Conservation (phyloP, 37 sponge, comb jelly and placozoan genomes). For the Chondrosia reniformis region DNA sequence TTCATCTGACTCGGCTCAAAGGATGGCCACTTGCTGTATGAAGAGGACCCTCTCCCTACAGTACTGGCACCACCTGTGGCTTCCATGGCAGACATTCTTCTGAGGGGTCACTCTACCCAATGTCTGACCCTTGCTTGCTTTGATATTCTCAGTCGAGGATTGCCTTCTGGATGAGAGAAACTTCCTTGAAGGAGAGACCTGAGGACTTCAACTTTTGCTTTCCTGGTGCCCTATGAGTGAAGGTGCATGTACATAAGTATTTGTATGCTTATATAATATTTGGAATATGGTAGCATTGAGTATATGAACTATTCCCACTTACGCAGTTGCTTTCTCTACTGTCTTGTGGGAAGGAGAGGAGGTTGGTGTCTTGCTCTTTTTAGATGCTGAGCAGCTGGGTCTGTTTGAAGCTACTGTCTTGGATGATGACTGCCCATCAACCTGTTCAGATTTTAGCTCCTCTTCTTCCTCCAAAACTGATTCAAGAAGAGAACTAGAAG, state of each 20-base stretch:
- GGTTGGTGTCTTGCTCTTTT: too few species aligned
- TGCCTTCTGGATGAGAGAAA: not conserved
- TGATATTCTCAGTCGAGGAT: not conserved
- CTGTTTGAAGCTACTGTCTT: too few species aligned
- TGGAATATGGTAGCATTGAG: too few species aligned
- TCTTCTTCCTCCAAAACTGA: slow-evolving; percentile 16
- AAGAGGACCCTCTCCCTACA: not conserved
- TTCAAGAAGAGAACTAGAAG: not conserved
- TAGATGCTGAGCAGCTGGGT: too few species aligned
- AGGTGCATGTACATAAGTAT: too few species aligned
- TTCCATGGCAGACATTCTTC: not conserved
- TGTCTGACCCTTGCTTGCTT: not conserved
- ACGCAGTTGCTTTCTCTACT: too few species aligned
- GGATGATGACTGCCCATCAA: not conserved
- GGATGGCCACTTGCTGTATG: not conserved
- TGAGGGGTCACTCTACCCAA: not conserved
- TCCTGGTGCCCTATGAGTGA: not conserved
- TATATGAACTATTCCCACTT: too few species aligned
- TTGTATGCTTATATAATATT: too few species aligned
- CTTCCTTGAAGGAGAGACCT: too few species aligned
- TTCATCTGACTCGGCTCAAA: not conserved
- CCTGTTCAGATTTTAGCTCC: not conserved
- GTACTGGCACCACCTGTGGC: too few species aligned
- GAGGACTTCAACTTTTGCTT: not conserved
- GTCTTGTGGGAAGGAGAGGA: too few species aligned